Evolutionary conservation across 2,797 vertebrate species (phyloP).

Genomic region (Coluber constrictor): DNA sequence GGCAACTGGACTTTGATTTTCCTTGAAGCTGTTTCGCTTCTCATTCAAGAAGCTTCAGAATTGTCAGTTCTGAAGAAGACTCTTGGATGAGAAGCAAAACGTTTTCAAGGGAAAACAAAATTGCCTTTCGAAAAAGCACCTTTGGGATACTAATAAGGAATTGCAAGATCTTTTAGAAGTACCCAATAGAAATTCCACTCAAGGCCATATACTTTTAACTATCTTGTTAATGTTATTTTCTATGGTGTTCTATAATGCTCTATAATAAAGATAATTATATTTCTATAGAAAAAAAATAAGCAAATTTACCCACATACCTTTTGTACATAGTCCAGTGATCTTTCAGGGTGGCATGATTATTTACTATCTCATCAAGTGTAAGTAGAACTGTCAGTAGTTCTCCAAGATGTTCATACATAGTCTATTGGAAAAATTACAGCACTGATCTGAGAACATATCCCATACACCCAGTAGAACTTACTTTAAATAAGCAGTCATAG

Average conservation of each 20-base stretch:
- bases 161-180: not conserved
- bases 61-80: not conserved
- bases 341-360: conserved; percentile 89
- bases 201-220: not conserved
- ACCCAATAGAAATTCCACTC: not conserved
- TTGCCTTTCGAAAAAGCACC: not conserved
- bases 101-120: not conserved
- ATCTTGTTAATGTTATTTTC: not conserved
- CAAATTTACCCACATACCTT: conserved; percentile 76
- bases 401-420: conserved; percentile 93
- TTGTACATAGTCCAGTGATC: conserved; percentile 99
- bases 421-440: conserved; percentile 69
- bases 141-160: not conserved
- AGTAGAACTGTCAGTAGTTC: conserved; percentile 90
- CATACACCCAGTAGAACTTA: not conserved
- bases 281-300: not conserved
- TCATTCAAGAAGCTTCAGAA: not conserved
- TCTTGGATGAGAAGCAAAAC: not conserved
- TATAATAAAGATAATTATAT: not conserved
- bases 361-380: conserved; percentile 94
- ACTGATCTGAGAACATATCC: conserved; percentile 8
- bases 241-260: not conserved
- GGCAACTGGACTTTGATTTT: not conserved
- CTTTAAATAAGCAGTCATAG: not conserved
- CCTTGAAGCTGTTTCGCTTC: not conserved